Percentiles rank a stretch among this genome's conserved stretches.
These are phyloP conservation scores for Guaruba guarouba DNA, from an alignment of 2,113 vertebrate species.

Conservation along the genomic window DNA sequence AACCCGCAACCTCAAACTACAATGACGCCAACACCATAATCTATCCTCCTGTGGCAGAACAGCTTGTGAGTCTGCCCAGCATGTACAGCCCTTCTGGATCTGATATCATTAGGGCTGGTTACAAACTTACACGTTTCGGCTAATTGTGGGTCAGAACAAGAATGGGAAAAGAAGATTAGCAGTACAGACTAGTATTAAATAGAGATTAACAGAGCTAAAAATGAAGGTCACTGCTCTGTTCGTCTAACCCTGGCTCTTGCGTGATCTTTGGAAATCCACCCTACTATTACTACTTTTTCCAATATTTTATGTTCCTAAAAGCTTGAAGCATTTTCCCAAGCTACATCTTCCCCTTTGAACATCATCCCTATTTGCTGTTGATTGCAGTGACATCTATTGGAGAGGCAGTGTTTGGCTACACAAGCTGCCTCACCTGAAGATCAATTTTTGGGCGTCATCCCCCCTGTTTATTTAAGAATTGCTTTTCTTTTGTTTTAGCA, in stretches of 20 bases:
- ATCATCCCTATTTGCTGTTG: constrained; percentile 58
- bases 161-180: constrained; percentile 36
- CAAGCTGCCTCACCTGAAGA: not conserved
- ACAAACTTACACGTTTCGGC: not conserved
- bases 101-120: not conserved
- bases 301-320: not conserved
- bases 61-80: not conserved
- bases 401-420: constrained; percentile 49
- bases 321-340: not conserved
- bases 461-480: too few relatives aligned
- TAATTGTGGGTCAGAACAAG: constrained; percentile 43
- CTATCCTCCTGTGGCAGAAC: not conserved
- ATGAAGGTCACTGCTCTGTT: not conserved
- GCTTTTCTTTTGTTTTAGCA: not conserved
- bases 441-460: not conserved
- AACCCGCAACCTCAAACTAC: not conserved
- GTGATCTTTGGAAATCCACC: not conserved
- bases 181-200: constrained; percentile 20
- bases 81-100: not conserved
- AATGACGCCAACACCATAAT: not conserved
- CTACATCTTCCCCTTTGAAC: not conserved
- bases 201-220: constrained; percentile 43
- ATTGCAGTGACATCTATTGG: constrained; percentile 79
- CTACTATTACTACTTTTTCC: not conserved
- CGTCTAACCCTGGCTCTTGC: not conserved